A percentile compares a stretch with the other conserved stretches of the same genome.
phyloP scores from a whole-genome alignment of 1,140 invertebrate species.

The Ridgeia piscesae region DNA sequence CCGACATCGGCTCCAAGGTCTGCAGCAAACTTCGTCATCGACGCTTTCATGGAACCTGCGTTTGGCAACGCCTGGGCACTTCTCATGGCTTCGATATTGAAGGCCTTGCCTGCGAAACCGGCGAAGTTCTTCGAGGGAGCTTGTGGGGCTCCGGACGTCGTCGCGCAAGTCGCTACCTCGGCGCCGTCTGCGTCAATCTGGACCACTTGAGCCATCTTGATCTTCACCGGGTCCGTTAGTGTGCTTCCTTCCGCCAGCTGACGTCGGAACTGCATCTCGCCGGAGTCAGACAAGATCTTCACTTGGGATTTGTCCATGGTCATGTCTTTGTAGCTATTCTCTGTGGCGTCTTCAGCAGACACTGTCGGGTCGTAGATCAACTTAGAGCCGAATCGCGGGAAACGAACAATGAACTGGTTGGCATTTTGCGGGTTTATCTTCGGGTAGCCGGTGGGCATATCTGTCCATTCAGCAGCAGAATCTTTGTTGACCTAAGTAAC shows the following conservation, averaged over 20 bases:
- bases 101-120: not conserved
- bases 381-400: not conserved
- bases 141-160: not conserved
- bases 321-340: not conserved
- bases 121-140: not conserved
- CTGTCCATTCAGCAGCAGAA: not conserved
- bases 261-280: not conserved
- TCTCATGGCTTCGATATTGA: not conserved
- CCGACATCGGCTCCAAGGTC: not conserved
- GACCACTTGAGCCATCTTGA: not conserved
- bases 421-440: not conserved
- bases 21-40: not conserved
- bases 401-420: not conserved
- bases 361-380: not conserved
- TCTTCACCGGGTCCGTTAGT: not conserved
- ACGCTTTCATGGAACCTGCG: not conserved
- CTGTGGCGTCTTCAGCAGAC: not conserved
- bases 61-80: not conserved
- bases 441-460: not conserved
- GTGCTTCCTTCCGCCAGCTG: not conserved
- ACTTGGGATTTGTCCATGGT: not conserved
- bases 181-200: not conserved
- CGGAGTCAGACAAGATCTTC: not conserved
- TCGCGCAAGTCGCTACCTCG: not conserved
- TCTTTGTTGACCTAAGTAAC: not conserved